Evolutionary conservation across 2,888 invertebrate species (phyloP).

Genomic region (Siphlonurus alternatus): DNA sequence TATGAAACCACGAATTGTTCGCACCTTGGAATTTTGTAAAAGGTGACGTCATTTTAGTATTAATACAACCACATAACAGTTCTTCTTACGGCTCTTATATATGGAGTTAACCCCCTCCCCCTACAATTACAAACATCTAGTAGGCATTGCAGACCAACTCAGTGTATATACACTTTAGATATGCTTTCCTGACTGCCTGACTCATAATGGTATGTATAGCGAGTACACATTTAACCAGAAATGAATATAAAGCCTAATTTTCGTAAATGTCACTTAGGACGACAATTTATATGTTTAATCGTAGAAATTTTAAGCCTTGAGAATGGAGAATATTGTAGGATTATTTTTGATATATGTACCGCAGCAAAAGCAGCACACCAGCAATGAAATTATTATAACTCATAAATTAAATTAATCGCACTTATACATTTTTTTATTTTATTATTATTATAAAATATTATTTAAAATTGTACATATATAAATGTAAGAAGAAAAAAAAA

Average conservation of each 20-base stretch:
- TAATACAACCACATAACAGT: not conserved
- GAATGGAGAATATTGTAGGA: not conserved
- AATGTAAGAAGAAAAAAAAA: not conserved
- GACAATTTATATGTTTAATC: conserved; percentile 3
- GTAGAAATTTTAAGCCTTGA: conserved; percentile 3
- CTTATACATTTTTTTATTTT: not conserved
- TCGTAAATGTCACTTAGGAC: not conserved
- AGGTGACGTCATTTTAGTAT: not conserved
- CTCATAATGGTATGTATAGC: not conserved
- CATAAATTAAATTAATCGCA: not conserved
- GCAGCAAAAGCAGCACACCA: not conserved
- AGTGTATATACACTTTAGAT: not conserved
- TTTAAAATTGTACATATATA: too few species aligned
- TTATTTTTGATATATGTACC: not conserved
- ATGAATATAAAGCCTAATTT: not conserved
- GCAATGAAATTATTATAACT: not conserved
- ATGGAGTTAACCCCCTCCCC: too few species aligned
- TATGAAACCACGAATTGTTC: not conserved
- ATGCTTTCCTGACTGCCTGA: too few species aligned
- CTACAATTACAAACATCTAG: not conserved
- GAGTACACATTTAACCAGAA: not conserved
- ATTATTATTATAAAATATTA: not conserved
- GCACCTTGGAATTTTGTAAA: not conserved
- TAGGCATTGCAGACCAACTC: not conserved
- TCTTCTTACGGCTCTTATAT: not conserved